phyloP scores from a whole-genome alignment of 53 echinoderm and acorn worm genomes.

The Luidia sarsii region DNA sequence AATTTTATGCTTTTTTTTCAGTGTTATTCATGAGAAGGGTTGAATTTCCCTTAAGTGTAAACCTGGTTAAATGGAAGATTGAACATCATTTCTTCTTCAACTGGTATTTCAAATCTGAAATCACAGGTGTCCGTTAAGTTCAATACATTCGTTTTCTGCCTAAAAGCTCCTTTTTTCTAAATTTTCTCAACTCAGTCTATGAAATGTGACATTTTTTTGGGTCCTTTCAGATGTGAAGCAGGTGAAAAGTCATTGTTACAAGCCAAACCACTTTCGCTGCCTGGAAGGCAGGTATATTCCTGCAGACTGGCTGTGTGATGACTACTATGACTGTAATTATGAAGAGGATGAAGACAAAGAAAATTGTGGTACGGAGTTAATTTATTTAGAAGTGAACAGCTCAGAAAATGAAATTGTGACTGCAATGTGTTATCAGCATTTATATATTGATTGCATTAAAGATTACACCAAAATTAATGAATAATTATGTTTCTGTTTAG shows the following conservation, averaged over 20 bases:
- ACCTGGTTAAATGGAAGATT: neutral
- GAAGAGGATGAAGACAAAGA: neutral
- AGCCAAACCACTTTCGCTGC: constrained; percentile 9
- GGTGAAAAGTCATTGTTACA: neutral
- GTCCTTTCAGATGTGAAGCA: neutral
- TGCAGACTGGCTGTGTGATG: neutral
- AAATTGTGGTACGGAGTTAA: neutral
- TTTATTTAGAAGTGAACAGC: neutral
- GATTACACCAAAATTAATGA: neutral
- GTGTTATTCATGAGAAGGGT: too few relatives aligned
- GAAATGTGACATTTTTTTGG: neutral
- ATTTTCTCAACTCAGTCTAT: too few relatives aligned
- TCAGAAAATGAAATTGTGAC: neutral
- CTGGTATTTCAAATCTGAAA: too few relatives aligned
- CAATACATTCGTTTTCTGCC: neutral
- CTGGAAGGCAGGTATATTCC: neutral
- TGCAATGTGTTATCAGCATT: neutral
- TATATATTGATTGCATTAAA: neutral
- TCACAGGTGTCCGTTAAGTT: neutral
- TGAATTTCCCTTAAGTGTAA: too few relatives aligned
- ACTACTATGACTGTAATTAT: neutral
- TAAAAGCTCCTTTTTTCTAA: neutral
- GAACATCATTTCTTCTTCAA: neutral
- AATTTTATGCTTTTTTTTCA: neutral
- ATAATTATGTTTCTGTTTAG: neutral